Base-by-base conservation (phyloP, 1,140 invertebrate species). In the Drosophila watanabei region DNA sequence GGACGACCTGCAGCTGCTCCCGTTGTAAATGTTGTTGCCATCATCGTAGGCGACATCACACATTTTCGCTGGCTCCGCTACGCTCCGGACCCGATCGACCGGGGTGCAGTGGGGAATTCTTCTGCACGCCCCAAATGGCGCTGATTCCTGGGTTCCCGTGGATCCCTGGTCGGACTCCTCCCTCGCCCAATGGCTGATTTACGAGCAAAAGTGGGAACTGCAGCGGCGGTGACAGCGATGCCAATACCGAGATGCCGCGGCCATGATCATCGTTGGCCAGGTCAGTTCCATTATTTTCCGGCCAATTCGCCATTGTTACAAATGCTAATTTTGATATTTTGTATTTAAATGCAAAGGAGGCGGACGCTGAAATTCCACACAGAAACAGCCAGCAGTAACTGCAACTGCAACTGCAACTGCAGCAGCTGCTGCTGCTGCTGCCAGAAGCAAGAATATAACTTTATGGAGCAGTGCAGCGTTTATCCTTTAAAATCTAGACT, bases 271-370 rank as follows among this genome's bases (percentile, higher is more conserved):
- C 54, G 86, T 63, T 66, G 68, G 86, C 81, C 87, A 87, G 86
- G 86, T 89, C 86, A 90, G 86, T 82, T 78, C 86, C 82, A 90
- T 90, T 90, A 91, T 87, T 91, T 91, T 89, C 65, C 51, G 65
- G 82, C 87, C 87, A 90, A 91, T 90, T 91, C 86, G 87, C 86
- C 82, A 90, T 90, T 90, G 86, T 90, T 90, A 91, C 87, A 91
- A 90, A 90, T 90, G 86, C 86, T 90, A 90, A 90, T 90, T 90
- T 90, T 90, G 79, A 91, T 87, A 90, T 89, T 89, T 86, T 90
- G 81, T 86, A 89, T 89, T 89, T 89, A 86, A 89, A 89, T 89
- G 87, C 71, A 89, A 65, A 62, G 58, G 46, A 66, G 62, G 72
- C 68, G 64, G 75, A 65, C 52, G 68, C 65, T 63, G 75, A 71